Evolutionary conservation across 2,888 invertebrate species (phyloP).

Genomic region (Hirtodrosophila trivittata): DNA sequence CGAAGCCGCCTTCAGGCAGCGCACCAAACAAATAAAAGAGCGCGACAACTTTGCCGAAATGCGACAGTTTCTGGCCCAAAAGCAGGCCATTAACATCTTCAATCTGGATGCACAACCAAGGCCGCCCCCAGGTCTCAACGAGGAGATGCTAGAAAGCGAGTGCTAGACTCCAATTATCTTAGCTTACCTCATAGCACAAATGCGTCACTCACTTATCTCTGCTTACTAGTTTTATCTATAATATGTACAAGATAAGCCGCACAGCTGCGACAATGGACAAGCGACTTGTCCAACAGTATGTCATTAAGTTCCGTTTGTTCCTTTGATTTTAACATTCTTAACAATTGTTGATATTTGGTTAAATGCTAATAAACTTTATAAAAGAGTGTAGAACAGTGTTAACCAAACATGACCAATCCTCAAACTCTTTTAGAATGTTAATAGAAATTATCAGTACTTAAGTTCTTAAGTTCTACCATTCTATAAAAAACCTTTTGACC

Average conservation of each 20-base stretch:
- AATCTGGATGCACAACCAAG: conserved; percentile 56
- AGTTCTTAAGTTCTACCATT: too few species aligned
- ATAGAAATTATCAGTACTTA: too few species aligned
- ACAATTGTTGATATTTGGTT: conserved; percentile 14
- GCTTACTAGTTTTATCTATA: conserved; percentile 42
- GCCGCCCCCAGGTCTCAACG: conserved; percentile 52
- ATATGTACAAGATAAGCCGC: conserved; percentile 51
- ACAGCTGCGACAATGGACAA: conserved; percentile 25
- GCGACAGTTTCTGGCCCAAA: conserved; percentile 82
- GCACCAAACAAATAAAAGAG: conserved; percentile 75
- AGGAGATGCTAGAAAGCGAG: conserved; percentile 80
- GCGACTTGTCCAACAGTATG: conserved; percentile 15
- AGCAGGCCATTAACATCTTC: conserved; percentile 82
- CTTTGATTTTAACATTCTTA: conserved; percentile 3
- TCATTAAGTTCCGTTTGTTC: conserved; percentile 24
- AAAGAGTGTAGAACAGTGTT: not conserved
- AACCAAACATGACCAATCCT: not conserved
- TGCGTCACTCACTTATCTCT: conserved; percentile 43
- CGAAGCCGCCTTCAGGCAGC: conserved; percentile 62
- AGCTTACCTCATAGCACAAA: conserved; percentile 3
- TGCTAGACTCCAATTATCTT: conserved; percentile 44
- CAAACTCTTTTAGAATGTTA: too few species aligned
- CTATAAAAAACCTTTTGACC: too few species aligned
- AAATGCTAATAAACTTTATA: not conserved
- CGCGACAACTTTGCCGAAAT: conserved; percentile 83